Evolutionary conservation across 2,797 vertebrate genomes (phyloP).

Genomic region (Dryobates pubescens): DNA sequence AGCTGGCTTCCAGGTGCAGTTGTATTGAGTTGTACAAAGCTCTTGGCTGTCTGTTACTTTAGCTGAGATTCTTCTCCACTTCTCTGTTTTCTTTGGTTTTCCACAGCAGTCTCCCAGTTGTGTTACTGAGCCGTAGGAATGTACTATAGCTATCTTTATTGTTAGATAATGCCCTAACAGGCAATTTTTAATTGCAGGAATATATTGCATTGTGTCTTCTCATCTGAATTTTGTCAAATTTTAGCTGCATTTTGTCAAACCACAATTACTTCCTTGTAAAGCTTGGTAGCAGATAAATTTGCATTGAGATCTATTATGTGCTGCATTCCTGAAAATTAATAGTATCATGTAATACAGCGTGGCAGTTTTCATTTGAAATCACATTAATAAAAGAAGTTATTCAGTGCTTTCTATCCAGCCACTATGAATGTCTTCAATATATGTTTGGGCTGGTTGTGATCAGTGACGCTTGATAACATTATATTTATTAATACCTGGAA

Average conservation of each 20-base stretch:
- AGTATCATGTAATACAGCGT: neutral
- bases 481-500: neutral
- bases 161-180: neutral
- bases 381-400: neutral
- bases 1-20: neutral
- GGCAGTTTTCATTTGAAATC: constrained; percentile 8
- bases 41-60: neutral
- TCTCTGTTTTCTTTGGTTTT: neutral
- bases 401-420: neutral
- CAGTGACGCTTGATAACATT: neutral
- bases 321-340: neutral
- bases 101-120: neutral
- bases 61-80: neutral
- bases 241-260: neutral
- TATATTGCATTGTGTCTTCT: neutral
- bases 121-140: neutral
- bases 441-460: neutral
- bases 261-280: neutral
- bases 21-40: neutral
- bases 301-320: neutral
- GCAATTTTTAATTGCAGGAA: constrained; percentile 1
- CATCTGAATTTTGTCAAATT: neutral
- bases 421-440: neutral
- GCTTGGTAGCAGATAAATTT: neutral
- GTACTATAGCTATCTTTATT: neutral